Percentiles rank a stretch among this genome's conserved stretches.
Evolutionary conservation across 1,140 invertebrate genomes (phyloP).

Genomic region (Galleria mellonella): DNA sequence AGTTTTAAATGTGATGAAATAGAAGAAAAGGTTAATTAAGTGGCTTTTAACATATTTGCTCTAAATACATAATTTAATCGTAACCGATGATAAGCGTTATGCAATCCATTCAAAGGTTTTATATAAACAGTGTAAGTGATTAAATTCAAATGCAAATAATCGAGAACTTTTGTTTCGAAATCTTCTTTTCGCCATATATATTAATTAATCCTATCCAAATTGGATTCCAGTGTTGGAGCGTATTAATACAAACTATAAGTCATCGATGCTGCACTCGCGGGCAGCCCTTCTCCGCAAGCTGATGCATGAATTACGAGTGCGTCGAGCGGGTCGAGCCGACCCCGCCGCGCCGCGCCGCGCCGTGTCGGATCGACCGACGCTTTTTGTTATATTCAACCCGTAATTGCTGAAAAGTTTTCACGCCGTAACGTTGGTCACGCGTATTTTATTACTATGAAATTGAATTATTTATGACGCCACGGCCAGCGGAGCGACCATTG

Average conservation of each 20-base stretch:
- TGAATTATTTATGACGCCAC: conserved; percentile 71
- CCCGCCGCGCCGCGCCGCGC: conserved; percentile 18
- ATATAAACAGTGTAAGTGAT: no score
- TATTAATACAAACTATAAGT: conserved; percentile 68
- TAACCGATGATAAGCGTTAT: no score
- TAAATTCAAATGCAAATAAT: no score
- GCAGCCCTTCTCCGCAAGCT: conserved; percentile 69
- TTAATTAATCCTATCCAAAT: conserved; percentile 51
- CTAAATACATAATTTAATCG: no score
- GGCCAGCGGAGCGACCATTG: conserved; percentile 54
- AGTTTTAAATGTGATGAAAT: no score
- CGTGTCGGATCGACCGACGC: conserved; percentile 55
- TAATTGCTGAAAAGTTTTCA: conserved; percentile 74
- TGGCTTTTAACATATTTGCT: no score
- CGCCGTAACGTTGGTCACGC: conserved; percentile 64
- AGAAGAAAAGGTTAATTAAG: no score
- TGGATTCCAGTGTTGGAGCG: conserved; percentile 46
- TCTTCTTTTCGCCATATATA: conserved; percentile 31
- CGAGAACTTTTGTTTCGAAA: no score
- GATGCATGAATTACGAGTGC: conserved; percentile 67
- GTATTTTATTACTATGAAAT: conserved; percentile 74
- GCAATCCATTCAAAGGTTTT: no score
- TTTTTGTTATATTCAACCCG: conserved; percentile 70
- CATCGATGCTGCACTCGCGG: conserved; percentile 57
- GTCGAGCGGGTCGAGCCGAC: conserved; percentile 27